Evolutionary conservation across 1,140 invertebrate species (phyloP).

Genomic region (Bombus breviceps): DNA sequence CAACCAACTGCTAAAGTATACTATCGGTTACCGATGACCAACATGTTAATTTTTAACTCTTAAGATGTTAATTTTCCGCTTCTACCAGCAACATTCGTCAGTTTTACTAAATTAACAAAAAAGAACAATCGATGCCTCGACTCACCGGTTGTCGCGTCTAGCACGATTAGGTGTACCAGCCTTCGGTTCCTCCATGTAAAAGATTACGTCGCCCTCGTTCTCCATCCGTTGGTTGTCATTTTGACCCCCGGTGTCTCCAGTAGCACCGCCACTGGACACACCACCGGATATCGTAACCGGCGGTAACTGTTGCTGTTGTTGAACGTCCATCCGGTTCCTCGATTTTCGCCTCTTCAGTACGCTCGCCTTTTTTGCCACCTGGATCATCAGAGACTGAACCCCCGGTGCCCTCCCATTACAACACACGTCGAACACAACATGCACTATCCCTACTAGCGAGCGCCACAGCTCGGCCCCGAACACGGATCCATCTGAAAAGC

Average conservation of each 20-base stretch:
- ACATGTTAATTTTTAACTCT: too few relatives aligned
- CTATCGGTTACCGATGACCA: too few relatives aligned
- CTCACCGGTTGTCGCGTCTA: constrained; percentile 83
- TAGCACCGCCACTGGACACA: constrained; percentile 55
- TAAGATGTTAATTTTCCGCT: neutral
- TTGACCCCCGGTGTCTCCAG: constrained; percentile 44
- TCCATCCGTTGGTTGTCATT: constrained; percentile 80
- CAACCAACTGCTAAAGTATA: too few relatives aligned
- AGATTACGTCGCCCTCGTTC: constrained; percentile 87
- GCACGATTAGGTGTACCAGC: constrained; percentile 86
- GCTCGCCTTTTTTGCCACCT: constrained; percentile 89
- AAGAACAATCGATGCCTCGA: constrained; percentile 2
- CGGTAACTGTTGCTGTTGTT: constrained; percentile 66
- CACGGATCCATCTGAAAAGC: constrained; percentile 46
- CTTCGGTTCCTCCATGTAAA: constrained; percentile 88
- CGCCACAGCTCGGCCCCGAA: constrained; percentile 33
- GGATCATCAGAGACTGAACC: constrained; percentile 87
- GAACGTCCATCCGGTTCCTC: constrained; percentile 86
- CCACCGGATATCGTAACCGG: constrained; percentile 67
- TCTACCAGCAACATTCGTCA: neutral
- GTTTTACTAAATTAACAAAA: neutral
- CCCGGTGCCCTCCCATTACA: constrained; percentile 81
- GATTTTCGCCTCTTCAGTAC: constrained; percentile 88
- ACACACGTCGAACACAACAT: constrained; percentile 80
- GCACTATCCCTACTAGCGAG: constrained; percentile 76